Base-by-base conservation (phyloP, 2,888 invertebrate genomes). In the Chrysolina americana region DNA sequence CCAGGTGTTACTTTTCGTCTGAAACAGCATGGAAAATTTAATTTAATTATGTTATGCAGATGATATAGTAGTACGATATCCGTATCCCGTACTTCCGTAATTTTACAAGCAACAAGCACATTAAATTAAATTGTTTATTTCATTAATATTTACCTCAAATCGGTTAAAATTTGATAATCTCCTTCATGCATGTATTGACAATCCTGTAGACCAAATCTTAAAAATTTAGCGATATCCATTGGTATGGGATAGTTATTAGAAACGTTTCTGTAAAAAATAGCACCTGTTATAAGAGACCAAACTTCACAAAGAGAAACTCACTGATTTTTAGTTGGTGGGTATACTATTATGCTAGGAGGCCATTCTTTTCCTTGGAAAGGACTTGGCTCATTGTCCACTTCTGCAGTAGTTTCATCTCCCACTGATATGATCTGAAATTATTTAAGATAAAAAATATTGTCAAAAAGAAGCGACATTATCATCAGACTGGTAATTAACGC, bases 1-100 rank as follows among this genome's bases (percentile, higher is more conserved):
- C 86, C 86, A 0, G 81, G 83, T 19, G 87, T 83, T 53, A 90
- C 82, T 70, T 76, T 56, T 2, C 21, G 6, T 41, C 79, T 81
- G 36, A 64, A 69, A 65, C n/a, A 48, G 53, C 6, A 9, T 48
- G 17, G 15, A 9, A 15, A 17, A 48, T 13, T 48, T n/a, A n/a
- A n/a, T 48, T 10, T 48, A 48, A n/a, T 17, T 48, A 36, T 48
- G 17, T 9, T 17, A 48, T 17, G 17, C 48, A 17, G 48, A 17
- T 17, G 9, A 17, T 48, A 10, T 8, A 10, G 17, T 48, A 48
- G 1, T 17, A 17, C n/a, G n/a, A n/a, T n/a, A n/a, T n/a, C n/a
- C n/a, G n/a, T n/a, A n/a, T n/a, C n/a, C n/a, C n/a, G n/a, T n/a
- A n/a, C n/a, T n/a, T n/a, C n/a, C n/a, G n/a, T 28, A 28, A 28